These are phyloP conservation scores for Recurvirostra avosetta DNA, from an alignment of 2,113 vertebrate species.

Conservation along the genomic window DNA sequence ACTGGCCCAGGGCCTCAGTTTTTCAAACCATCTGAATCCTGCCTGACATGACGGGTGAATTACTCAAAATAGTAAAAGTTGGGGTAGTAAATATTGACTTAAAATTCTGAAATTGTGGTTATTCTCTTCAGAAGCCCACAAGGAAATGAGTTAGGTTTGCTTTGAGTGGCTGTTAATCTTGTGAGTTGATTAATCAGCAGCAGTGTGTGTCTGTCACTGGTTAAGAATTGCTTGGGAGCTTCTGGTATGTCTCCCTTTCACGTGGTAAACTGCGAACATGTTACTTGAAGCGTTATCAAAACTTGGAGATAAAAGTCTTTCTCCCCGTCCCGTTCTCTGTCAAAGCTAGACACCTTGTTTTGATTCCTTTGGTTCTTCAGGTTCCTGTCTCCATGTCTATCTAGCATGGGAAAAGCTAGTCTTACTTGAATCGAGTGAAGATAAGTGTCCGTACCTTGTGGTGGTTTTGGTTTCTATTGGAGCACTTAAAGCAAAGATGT, in stretches of 20 bases:
- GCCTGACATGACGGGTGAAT: not conserved
- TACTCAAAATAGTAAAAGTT: not conserved
- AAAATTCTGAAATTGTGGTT: not conserved
- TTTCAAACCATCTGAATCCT: not conserved
- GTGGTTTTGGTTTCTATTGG: not conserved
- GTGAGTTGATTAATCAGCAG: no score
- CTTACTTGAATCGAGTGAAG: not conserved
- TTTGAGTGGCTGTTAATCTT: not conserved
- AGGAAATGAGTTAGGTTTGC: not conserved
- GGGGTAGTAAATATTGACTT: not conserved
- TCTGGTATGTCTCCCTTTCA: not conserved
- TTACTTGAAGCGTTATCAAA: not conserved
- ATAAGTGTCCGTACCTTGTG: not conserved
- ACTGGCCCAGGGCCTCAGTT: not conserved
- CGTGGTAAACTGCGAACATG: accelerated
- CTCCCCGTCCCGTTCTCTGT: accelerated
- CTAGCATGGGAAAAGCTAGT: not conserved
- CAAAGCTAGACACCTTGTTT: not conserved
- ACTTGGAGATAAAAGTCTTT: not conserved
- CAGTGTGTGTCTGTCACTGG: no score
- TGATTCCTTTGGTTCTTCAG: not conserved
- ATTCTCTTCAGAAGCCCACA: not conserved
- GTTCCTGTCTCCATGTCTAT: not conserved
- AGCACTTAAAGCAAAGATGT: not conserved
- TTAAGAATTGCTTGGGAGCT: not conserved